These are phyloP conservation scores for Galemys pyrenaicus DNA, from an alignment of 2,113 vertebrate genomes.

Conservation along the genomic window DNA sequence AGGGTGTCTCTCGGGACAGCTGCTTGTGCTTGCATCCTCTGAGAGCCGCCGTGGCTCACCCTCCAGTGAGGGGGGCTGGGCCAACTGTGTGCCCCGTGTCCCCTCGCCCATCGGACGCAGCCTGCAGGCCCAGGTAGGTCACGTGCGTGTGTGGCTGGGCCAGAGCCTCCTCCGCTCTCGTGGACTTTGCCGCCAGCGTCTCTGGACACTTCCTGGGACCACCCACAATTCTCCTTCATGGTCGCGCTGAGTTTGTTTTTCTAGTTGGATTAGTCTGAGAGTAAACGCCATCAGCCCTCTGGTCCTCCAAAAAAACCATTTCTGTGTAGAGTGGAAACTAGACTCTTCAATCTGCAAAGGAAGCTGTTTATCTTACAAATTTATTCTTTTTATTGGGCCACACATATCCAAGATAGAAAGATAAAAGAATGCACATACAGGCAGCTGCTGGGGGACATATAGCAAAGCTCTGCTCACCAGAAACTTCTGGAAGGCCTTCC, in stretches of 20 bases:
- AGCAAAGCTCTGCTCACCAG: conserved; percentile 75
- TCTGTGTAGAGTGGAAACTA: conserved; percentile 87
- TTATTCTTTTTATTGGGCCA: conserved; percentile 89
- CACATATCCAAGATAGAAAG: conserved; percentile 86
- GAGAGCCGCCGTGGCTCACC: neutral
- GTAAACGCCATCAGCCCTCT: conserved; percentile 83
- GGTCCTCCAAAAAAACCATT: conserved; percentile 80
- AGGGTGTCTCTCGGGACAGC: conserved; percentile 47
- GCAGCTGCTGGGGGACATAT: conserved; percentile 81
- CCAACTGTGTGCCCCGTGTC: fast-evolving
- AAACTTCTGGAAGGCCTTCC: conserved; percentile 71
- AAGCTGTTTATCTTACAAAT: conserved; percentile 90
- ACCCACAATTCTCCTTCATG: conserved; percentile 85
- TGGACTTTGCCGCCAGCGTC: conserved; percentile 80
- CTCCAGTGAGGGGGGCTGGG: conserved; percentile 48
- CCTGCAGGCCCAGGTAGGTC: neutral
- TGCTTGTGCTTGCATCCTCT: conserved; percentile 16
- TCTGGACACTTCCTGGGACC: conserved; percentile 85
- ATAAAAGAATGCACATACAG: conserved; percentile 84
- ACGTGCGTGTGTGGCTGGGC: conserved; percentile 65
- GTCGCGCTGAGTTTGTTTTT: conserved; percentile 86
- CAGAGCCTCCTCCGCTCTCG: conserved; percentile 71
- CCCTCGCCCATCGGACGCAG: neutral
- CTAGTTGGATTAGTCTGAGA: conserved; percentile 86
- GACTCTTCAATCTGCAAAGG: conserved; percentile 88